phyloP scores from a whole-genome alignment of 2,113 vertebrate species.

The Tauraco erythrolophus region DNA sequence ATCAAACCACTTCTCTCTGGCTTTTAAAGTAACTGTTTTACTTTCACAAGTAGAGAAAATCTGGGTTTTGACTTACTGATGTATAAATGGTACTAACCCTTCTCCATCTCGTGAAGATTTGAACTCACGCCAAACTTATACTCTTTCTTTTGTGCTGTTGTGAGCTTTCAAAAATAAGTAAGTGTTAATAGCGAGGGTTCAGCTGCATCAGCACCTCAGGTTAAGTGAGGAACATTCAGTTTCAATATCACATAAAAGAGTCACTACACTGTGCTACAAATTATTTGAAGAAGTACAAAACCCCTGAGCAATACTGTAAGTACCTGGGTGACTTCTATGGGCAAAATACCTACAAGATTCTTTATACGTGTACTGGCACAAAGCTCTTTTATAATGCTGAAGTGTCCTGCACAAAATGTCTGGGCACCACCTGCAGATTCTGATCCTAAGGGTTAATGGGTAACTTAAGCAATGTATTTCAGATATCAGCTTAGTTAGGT shows the following conservation, averaged over 20 bases:
- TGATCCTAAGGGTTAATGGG: neutral
- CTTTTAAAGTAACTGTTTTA: neutral
- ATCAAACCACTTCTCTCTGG: neutral
- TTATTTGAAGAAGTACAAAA: neutral
- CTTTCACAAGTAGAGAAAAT: neutral
- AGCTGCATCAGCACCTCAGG: neutral
- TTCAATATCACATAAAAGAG: neutral
- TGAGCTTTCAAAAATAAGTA: slow-evolving; percentile 27
- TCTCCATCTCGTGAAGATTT: slow-evolving; percentile 10
- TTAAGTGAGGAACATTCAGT: neutral
- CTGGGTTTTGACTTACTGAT: neutral
- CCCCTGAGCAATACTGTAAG: neutral
- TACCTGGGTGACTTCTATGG: neutral
- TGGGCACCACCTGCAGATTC: neutral
- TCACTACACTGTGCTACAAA: neutral
- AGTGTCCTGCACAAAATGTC: neutral
- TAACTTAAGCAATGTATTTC: neutral
- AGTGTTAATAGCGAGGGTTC: neutral
- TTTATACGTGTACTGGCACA: neutral
- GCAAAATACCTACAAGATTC: neutral
- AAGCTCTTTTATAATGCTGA: neutral
- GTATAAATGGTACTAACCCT: slow-evolving; percentile 17
- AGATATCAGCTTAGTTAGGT: neutral
- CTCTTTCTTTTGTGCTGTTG: neutral
- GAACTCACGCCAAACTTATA: neutral